These are phyloP conservation scores for Elgaria multicarinata DNA, from an alignment of 2,113 vertebrate genomes.

Conservation along the genomic window DNA sequence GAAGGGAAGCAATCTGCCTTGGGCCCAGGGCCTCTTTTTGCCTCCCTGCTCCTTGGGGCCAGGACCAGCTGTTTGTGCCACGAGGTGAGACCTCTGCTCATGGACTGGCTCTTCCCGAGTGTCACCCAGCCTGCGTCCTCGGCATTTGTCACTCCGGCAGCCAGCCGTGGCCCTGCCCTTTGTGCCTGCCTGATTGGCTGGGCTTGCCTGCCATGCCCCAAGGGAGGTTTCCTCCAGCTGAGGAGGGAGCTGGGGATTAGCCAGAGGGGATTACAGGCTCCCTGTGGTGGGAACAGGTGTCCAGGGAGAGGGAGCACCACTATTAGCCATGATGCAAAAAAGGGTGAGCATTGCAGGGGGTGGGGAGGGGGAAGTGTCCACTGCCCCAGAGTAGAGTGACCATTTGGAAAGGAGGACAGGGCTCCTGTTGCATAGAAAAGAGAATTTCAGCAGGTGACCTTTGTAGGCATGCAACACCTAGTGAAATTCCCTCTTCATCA, in stretches of 20 bases:
- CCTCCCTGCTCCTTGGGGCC: neutral
- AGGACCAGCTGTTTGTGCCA: neutral
- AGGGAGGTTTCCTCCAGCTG: conserved; percentile 12
- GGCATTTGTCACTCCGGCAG: conserved; percentile 1
- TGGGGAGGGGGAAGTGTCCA: neutral
- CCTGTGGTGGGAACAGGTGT: neutral
- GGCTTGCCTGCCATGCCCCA: conserved; percentile 23
- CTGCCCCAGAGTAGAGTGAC: too few species aligned
- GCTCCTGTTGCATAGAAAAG: too few species aligned
- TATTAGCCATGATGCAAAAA: neutral
- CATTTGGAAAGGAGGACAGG: too few species aligned
- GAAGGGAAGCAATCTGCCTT: neutral
- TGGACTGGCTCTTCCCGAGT: neutral
- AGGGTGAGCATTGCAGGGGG: neutral
- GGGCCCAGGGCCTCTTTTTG: neutral
- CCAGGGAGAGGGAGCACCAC: neutral
- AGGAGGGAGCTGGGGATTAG: conserved; percentile 34
- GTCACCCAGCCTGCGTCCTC: neutral
- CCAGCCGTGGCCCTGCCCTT: conserved; percentile 26
- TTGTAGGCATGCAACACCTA: too few species aligned
- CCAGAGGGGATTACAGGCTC: conserved; percentile 34
- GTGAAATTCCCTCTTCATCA: too few species aligned
- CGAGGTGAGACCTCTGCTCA: neutral
- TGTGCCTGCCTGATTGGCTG: conserved; percentile 56
- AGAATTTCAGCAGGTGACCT: too few species aligned